Evolutionary conservation across 1,140 invertebrate genomes (phyloP).

Genomic region (Monomorium pharaonis): DNA sequence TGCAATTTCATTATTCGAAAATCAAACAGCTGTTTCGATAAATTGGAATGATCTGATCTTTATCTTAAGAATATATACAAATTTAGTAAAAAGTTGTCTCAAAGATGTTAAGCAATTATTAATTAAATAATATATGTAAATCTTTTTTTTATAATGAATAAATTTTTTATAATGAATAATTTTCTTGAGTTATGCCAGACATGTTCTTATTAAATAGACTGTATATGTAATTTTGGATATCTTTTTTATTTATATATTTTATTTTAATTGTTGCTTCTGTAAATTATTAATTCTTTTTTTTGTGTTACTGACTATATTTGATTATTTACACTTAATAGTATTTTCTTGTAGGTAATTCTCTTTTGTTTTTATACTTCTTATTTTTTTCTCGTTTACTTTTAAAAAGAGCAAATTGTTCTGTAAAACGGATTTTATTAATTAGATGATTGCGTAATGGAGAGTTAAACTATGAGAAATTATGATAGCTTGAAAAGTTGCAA

Average conservation of each 20-base stretch:
- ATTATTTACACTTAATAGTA: not conserved
- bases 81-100: too few relatives aligned
- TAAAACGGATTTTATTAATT: constrained; percentile 47
- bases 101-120: too few relatives aligned
- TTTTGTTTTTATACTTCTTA: not conserved
- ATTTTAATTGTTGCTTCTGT: not conserved
- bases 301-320: not conserved
- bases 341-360: not conserved
- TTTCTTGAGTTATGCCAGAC: too few relatives aligned
- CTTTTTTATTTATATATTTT: not conserved
- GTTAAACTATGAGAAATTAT: constrained; percentile 20
- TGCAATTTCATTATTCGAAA: too few relatives aligned
- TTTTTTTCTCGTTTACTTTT: constrained; percentile 1
- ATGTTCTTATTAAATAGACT: not conserved
- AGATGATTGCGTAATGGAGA: constrained; percentile 28
- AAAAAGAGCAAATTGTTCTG: constrained; percentile 15
- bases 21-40: too few relatives aligned
- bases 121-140: too few relatives aligned
- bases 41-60: too few relatives aligned
- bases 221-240: not conserved
- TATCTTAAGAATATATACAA: too few relatives aligned
- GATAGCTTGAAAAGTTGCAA: constrained; percentile 37
- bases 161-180: too few relatives aligned
- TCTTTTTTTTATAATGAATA: too few relatives aligned
- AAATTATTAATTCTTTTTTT: not conserved